A percentile compares a stretch with the other conserved stretches of the same genome.
Conservation (phyloP, 2,113 vertebrate species). For the Balaenoptera acutorostrata region DNA sequence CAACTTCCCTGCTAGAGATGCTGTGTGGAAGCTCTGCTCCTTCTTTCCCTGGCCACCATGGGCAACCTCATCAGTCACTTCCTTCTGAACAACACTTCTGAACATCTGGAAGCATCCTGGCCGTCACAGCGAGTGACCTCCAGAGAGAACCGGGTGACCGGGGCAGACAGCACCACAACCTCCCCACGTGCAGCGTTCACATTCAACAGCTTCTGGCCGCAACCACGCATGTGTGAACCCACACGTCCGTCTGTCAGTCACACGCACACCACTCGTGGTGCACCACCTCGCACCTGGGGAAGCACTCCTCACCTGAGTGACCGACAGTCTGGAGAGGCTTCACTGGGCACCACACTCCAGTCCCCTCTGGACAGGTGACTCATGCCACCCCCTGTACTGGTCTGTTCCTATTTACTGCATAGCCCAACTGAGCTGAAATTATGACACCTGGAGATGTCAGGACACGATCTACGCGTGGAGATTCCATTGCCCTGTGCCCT, state of each 20-base stretch:
- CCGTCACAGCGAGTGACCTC: not conserved
- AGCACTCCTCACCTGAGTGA: not conserved
- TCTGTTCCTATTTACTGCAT: too few species aligned
- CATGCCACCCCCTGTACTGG: not conserved
- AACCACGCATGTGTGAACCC: too few species aligned
- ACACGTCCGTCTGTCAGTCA: not conserved
- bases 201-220: accelerated
- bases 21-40: not conserved
- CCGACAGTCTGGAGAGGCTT: not conserved
- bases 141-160: not conserved
- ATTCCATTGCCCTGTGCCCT: not conserved
- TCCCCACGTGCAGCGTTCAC: accelerated
- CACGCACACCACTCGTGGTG: accelerated
- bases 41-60: not conserved
- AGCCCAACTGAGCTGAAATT: too few species aligned
- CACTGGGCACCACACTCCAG: not conserved
- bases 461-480: accelerated
- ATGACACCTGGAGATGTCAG: accelerated
- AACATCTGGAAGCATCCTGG: not conserved
- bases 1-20: not conserved
- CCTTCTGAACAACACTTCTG: too few species aligned
- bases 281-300: accelerated
- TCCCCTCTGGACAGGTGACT: not conserved
- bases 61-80: too few species aligned
- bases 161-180: not conserved